phyloP scores from a whole-genome alignment of 2,888 invertebrate species.

The Hipparchia sbordonii region DNA sequence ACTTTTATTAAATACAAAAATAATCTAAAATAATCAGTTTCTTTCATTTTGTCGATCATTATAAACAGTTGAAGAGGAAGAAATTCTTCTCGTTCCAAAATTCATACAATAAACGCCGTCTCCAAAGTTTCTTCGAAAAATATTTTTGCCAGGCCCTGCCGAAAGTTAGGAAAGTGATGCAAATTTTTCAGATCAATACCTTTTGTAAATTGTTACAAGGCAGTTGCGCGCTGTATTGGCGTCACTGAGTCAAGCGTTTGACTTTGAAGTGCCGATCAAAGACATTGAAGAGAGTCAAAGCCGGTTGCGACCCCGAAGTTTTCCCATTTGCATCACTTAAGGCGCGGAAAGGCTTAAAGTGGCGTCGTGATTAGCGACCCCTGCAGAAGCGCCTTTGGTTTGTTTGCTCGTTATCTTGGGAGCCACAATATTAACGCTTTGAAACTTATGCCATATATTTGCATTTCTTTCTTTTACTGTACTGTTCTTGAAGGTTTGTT shows the following conservation, averaged over 20 bases:
- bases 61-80: constrained; percentile 6
- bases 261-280: constrained; percentile 75
- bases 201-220: constrained; percentile 36
- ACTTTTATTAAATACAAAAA: too few relatives aligned
- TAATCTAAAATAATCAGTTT: background rate
- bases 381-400: constrained; percentile 40
- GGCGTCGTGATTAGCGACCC: constrained; percentile 62
- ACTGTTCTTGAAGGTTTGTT: background rate
- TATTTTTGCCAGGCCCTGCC: constrained; percentile 29
- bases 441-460: constrained; percentile 26
- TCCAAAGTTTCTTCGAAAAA: constrained; percentile 27
- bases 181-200: constrained; percentile 38
- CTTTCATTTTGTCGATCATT: background rate
- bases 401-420: constrained; percentile 38
- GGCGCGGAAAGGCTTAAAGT: constrained; percentile 68
- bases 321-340: constrained; percentile 76
- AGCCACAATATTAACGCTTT: constrained; percentile 32
- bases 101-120: constrained; percentile 21
- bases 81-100: constrained; percentile 22
- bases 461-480: constrained; percentile 18
- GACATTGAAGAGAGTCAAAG: constrained; percentile 67
- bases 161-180: constrained; percentile 33
- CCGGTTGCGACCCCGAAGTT: constrained; percentile 71
- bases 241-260: constrained; percentile 42
- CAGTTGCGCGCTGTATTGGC: constrained; percentile 39